Base-by-base conservation (phyloP, 2,113 vertebrate species). In the Salvelinus alpinus region DNA sequence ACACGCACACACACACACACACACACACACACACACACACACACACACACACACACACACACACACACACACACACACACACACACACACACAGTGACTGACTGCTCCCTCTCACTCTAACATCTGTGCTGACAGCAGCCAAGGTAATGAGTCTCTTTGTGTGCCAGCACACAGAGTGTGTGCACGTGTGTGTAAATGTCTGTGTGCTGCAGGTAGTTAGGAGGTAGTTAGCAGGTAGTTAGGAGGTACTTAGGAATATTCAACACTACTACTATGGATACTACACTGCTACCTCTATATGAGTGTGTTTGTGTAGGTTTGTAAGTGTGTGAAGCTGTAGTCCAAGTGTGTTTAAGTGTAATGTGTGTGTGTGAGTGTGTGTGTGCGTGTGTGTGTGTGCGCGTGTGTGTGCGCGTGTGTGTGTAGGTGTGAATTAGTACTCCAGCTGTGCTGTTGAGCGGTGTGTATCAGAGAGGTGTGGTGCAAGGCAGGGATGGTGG, bases 51-150 rank as follows among this genome's bases (percentile, higher is more conserved):
- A 54, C 47, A 66, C 77, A 84, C 73, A 76, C 74, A 80, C 62
- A 31, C 81, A 82, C 68, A 75, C 70, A 64, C 44, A 67, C 16
- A 66, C 62, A 48, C 44, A 31, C 64, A 64, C 64, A 54, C 64
- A 66, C 14, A 48, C 12, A 24, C 80, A 67, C 80, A 74, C 76
- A 31, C 72, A 78, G 70, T 90, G 90, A 91, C 81, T 91, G 89
- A 92, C 91, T 89, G 88, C 88, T 88, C 89, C 89, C 90, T 88
- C 89, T 91, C 90, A 90, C 89, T 88, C 84, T 84, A 91, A 92
- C 91, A 92, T 92, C 91, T 92, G 91, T 87, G 90, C 87, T 88
- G 90, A 92, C 91, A 92, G 90, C 90, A 88, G 88, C 86, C 86
- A 74, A 83, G 87, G 85, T 92, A 92, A 92, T 92, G 90, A 90